Evolutionary conservation across 2,797 vertebrate species (phyloP).

Genomic region (Helicolenus hilgendorfi): DNA sequence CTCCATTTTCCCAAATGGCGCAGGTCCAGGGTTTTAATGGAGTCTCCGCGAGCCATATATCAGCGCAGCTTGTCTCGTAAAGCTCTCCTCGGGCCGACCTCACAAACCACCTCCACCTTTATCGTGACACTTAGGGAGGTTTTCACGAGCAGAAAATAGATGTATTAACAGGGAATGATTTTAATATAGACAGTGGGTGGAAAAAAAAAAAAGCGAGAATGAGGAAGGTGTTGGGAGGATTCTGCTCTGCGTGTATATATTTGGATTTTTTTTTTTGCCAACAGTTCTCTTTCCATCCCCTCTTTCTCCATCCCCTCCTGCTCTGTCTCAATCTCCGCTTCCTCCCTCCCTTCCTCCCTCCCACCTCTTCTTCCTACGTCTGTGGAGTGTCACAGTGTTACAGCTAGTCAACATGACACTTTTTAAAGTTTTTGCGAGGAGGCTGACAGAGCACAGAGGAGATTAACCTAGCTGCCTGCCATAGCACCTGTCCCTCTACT

Average conservation of each 20-base stretch:
- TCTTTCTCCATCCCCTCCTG: slow-evolving; percentile 41
- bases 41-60: slow-evolving; percentile 90
- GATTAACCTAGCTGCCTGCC: slow-evolving; percentile 80
- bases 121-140: slow-evolving; percentile 84
- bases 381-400: slow-evolving; percentile 81
- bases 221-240: slow-evolving; percentile 38
- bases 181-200: slow-evolving; percentile 78
- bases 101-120: slow-evolving; percentile 89
- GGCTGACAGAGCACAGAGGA: slow-evolving; percentile 82
- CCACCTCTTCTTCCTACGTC: slow-evolving; percentile 70
- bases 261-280: slow-evolving; percentile 41
- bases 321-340: slow-evolving; percentile 68
- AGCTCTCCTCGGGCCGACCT: slow-evolving; percentile 85
- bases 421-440: slow-evolving; percentile 82
- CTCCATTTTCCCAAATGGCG: slow-evolving; percentile 92
- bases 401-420: slow-evolving; percentile 84
- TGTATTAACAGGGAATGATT: slow-evolving; percentile 85
- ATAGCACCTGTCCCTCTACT: slow-evolving; percentile 78
- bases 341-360: slow-evolving; percentile 27
- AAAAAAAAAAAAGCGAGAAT: slow-evolving; percentile 18
- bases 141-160: slow-evolving; percentile 87
- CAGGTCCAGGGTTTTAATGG: slow-evolving; percentile 92
- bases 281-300: slow-evolving; percentile 39
- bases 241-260: slow-evolving; percentile 47
- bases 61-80: slow-evolving; percentile 89